These are phyloP conservation scores for Graptemys geographica DNA, from an alignment of 2,797 vertebrate genomes.

Conservation along the genomic window DNA sequence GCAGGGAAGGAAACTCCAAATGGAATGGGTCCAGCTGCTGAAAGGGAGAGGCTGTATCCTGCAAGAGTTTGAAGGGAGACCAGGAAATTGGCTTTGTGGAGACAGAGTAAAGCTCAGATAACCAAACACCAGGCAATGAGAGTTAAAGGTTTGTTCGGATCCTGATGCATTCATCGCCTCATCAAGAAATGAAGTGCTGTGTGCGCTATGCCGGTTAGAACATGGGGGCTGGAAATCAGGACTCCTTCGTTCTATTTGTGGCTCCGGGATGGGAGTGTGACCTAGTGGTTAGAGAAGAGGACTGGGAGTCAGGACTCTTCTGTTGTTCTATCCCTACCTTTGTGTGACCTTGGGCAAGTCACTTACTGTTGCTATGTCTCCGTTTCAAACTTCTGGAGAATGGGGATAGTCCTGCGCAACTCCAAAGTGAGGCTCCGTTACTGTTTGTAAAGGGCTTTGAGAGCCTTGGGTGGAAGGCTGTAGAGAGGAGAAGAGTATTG, in stretches of 20 bases:
- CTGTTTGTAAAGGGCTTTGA: rapidly evolving
- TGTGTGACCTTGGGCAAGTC: neutral
- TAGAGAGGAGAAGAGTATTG: rapidly evolving
- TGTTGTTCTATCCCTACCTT: neutral
- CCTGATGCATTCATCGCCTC: neutral
- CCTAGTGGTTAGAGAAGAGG: neutral
- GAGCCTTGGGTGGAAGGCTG: rapidly evolving
- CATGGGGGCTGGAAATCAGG: neutral
- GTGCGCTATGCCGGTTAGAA: neutral
- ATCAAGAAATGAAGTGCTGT: neutral
- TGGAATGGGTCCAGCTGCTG: neutral
- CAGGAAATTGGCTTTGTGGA: neutral
- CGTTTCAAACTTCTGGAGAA: neutral
- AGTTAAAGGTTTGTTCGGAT: neutral
- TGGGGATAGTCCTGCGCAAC: neutral
- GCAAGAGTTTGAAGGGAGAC: rapidly evolving
- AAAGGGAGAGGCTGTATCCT: neutral
- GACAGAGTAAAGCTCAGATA: neutral
- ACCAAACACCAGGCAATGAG: neutral
- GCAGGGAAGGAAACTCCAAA: neutral
- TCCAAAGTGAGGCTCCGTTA: rapidly evolving
- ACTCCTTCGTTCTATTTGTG: neutral
- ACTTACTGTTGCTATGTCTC: neutral
- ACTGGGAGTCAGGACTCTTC: neutral
- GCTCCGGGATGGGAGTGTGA: neutral